Conservation (phyloP, 2,113 vertebrate species). For the Pseudopodoces humilis region DNA sequence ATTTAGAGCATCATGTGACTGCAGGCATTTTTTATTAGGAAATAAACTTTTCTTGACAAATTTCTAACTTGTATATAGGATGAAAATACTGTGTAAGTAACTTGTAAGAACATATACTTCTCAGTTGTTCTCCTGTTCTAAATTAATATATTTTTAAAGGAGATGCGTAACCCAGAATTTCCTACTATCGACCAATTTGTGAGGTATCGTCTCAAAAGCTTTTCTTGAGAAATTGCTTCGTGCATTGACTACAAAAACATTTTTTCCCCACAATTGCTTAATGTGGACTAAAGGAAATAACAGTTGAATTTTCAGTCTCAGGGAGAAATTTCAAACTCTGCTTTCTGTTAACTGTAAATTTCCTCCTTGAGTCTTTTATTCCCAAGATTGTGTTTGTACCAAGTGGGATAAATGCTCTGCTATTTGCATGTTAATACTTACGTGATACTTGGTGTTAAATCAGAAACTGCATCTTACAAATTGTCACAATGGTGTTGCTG, state of each 20-base stretch:
- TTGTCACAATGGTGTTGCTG: neutral
- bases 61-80: neutral
- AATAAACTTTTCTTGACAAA: neutral
- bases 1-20: neutral
- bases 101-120: neutral
- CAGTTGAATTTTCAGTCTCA: neutral
- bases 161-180: neutral
- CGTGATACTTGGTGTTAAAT: fast-evolving
- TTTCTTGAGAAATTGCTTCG: neutral
- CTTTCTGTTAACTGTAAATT: neutral
- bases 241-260: neutral
- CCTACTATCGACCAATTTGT: neutral
- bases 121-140: neutral
- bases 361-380: neutral
- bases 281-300: neutral
- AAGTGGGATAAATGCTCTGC: neutral
- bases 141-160: neutral
- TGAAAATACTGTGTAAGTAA: neutral
- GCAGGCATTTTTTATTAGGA: neutral
- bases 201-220: neutral
- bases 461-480: neutral
- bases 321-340: neutral
- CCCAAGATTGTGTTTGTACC: neutral
- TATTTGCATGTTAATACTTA: neutral
- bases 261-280: neutral